Evolutionary conservation across 2,113 vertebrate species (phyloP), one percentile per base, ranked within the genome.

Genomic region (Passer domesticus): DNA sequence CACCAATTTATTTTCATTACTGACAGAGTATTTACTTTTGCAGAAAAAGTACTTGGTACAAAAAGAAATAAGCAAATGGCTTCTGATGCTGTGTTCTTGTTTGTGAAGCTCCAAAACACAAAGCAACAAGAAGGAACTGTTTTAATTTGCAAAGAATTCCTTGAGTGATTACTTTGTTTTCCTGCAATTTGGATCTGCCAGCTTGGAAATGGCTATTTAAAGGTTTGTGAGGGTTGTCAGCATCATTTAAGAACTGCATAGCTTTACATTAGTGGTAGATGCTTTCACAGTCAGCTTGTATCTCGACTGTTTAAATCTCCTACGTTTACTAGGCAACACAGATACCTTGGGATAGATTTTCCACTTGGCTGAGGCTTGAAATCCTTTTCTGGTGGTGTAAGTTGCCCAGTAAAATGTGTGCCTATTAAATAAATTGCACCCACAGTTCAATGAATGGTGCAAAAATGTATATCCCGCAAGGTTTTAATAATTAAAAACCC

Each of bases 131-230:
- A 91, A 77, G 64, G 80, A 96, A 85, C 84, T 73, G 70, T 76
- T 95, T 95, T 95, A 93, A 95, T 96, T 95, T 92, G 58, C 49
- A 76, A 79, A 90, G 69, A 96, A 94, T 95, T 96, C 83, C 84
- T 91, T 89, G 73, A 96, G 86, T 77, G 91, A 96, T 95, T 96
- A 89, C 73, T 96, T 95, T 92, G 94, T 95, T 97, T 94, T 87
- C 69, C 69, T 66, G 74, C 58, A 91, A 43, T 96, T 96, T 89
- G 83, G 85, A 87, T 35, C 83, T 93, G 90, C 92, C 93, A 95
- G 92, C 88, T 96, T 96, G 89, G 92, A 96, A 96, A 97, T 89
- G 83, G 90, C 94, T 92, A 77, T 95, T 96, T 95, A 94, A 96
- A 96, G 83, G 91, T 96, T 91, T 95, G 92, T 87, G 83, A 83